These are phyloP conservation scores for Synergus umbraculus DNA, from an alignment of 2,888 invertebrate species.

Conservation along the genomic window DNA sequence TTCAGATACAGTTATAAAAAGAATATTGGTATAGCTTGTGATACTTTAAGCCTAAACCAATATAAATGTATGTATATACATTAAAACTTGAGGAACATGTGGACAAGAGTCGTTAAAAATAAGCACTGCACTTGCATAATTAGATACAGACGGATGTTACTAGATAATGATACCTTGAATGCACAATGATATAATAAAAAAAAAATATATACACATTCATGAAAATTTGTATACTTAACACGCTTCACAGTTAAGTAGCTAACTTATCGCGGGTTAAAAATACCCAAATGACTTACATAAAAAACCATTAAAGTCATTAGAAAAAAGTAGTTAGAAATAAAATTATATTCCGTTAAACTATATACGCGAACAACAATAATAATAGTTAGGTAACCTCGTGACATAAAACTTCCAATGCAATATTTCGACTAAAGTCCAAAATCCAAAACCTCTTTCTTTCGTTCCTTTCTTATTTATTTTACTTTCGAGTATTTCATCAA, in stretches of 20 bases:
- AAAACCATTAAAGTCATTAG: too few relatives aligned
- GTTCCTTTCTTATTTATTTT: not conserved
- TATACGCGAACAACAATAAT: not conserved
- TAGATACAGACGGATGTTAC: slow-evolving; percentile 29
- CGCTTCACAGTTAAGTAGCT: not conserved
- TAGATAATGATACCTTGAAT: slow-evolving; percentile 19
- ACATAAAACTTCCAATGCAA: not conserved
- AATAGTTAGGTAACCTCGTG: not conserved
- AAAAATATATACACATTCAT: slow-evolving; percentile 4
- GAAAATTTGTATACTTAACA: not conserved
- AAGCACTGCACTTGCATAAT: slow-evolving; percentile 34
- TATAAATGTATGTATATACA: too few relatives aligned
- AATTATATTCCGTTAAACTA: not conserved
- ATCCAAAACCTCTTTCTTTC: not conserved
- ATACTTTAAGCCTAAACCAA: not conserved
- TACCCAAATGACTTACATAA: not conserved
- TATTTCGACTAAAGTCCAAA: not conserved
- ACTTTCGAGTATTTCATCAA: not conserved
- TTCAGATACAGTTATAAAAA: not conserved
- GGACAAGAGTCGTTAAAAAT: slow-evolving; percentile 16
- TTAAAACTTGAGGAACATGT: not conserved
- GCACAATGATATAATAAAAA: slow-evolving; percentile 14
- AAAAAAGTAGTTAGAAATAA: not conserved
- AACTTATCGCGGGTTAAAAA: not conserved
- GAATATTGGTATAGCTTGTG: slow-evolving; percentile 10